phyloP scores from a whole-genome alignment of 2,888 invertebrate genomes.

The Synergus itoensis region DNA sequence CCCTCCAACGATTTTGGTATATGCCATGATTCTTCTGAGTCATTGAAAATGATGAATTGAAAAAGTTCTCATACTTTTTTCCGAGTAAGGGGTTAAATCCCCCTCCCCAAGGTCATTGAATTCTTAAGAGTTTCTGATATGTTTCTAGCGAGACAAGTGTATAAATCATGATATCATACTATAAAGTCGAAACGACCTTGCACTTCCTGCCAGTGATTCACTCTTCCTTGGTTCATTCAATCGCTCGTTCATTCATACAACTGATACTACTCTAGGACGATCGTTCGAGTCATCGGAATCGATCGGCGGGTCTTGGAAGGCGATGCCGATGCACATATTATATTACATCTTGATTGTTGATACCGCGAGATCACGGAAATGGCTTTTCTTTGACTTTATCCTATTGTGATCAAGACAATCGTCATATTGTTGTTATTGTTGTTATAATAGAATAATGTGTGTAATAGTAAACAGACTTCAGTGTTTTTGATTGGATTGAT shows the following conservation, averaged over 20 bases:
- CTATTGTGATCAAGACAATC: neutral
- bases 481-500: neutral
- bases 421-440: too few species aligned
- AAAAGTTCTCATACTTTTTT: too few species aligned
- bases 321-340: neutral
- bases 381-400: neutral
- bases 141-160: conserved; percentile 25
- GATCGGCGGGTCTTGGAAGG: neutral
- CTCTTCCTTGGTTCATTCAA: conserved; percentile 33
- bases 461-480: too few species aligned
- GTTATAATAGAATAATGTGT: too few species aligned
- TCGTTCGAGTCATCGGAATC: neutral
- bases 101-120: neutral
- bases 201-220: conserved; percentile 35
- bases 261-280: neutral
- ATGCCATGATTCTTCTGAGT: too few species aligned
- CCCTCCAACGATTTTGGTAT: too few species aligned
- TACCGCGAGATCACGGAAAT: neutral
- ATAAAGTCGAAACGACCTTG: conserved; percentile 30
- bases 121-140: conserved; percentile 14
- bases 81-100: neutral
- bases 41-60: too few species aligned
- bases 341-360: neutral
- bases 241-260: conserved; percentile 23
- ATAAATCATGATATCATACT: conserved; percentile 29